Evolutionary conservation across 30 jellyfish, hydroid and myxozoan genomes (phyloP), one percentile per base, ranked within the genome.

Genomic region (Chironex yamaguchii): DNA sequence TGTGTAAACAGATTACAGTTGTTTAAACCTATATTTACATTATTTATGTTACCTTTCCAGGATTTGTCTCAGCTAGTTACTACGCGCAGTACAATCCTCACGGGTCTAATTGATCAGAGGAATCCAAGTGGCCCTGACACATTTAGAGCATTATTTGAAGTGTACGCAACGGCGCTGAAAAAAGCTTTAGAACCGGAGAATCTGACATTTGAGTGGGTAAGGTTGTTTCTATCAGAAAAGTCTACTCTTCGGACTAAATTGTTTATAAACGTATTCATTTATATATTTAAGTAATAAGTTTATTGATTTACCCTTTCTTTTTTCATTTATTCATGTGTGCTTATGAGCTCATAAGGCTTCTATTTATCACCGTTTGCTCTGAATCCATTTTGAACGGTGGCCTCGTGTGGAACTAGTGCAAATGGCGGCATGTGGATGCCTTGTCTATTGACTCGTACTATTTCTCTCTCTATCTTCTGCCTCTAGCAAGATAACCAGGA

Each of bases 61-160:
- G 97, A 89, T 49, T 54, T 81, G 1, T 89, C 97, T 24, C 90
- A 63, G 58, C 91, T 89, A 50, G 97, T 89, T 6, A 89, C 97
- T 26, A 81, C 93, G 0, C 80, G 97, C 3, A 80, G 86, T 3
- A 89, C 97, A 1, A 42, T 89, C 68, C 63, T 89, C 35, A 72
- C 58, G 42, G 79, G 93, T 3, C 81, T 89, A 30, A 88, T 89
- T 17, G 62, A 69, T 50, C 64, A 87, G 2, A 83, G 58, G 27
- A 64, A 63, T 4, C 81, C 78, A 23, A 86, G 76, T 26, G 96
- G 96, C 2, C 21, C 33, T 2, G 67, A 29, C 22, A 81, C 97
- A 50, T 72, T 76, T 67, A 73, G 80, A 21, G 93, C 97, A 11
- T 31, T 79, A 36, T 72, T 89, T 17, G 52, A 35, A 2, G 51